Evolutionary conservation across 2,797 vertebrate species (phyloP).

Genomic region (Enteromius paludinosus): DNA sequence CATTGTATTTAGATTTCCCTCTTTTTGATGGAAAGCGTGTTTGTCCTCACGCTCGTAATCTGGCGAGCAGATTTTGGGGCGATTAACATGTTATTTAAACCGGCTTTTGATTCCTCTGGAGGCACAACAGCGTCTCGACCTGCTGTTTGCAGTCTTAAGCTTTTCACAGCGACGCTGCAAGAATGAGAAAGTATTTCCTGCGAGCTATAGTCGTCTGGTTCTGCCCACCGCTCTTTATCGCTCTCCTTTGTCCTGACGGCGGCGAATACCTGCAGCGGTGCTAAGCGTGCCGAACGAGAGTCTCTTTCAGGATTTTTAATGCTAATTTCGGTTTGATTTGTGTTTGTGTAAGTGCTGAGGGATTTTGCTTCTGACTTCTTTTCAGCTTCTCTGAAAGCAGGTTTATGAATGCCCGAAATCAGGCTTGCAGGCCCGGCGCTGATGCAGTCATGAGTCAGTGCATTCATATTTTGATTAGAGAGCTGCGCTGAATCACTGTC

Average conservation of each 20-base stretch:
- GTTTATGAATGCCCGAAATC: not conserved
- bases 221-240: constrained; percentile 21
- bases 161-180: constrained; percentile 58
- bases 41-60: constrained; percentile 70
- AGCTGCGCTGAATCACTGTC: not conserved
- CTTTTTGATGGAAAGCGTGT: constrained; percentile 57
- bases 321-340: constrained; percentile 12
- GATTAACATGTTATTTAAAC: constrained; percentile 79
- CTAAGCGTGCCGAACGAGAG: constrained; percentile 1
- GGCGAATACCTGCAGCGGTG: constrained; percentile 9
- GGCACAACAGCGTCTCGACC: constrained; percentile 69
- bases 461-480: constrained; percentile 19
- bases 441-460: not conserved
- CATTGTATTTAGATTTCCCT: constrained; percentile 41
- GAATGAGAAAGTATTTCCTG: constrained; percentile 39
- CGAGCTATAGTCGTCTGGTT: not conserved
- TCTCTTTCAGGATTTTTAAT: constrained; percentile 8
- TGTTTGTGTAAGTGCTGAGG: constrained; percentile 11
- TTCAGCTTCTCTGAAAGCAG: constrained; percentile 11
- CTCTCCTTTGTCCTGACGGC: constrained; percentile 20
- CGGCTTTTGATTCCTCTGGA: constrained; percentile 74
- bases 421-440: not conserved
- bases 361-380: constrained; percentile 15
- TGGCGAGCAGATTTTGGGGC: constrained; percentile 75
- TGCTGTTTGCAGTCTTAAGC: constrained; percentile 74